A percentile compares a stretch with the other conserved stretches of the same genome.
Evolutionary conservation across 2,113 vertebrate genomes (phyloP).

Genomic region (Bathybates hornii): DNA sequence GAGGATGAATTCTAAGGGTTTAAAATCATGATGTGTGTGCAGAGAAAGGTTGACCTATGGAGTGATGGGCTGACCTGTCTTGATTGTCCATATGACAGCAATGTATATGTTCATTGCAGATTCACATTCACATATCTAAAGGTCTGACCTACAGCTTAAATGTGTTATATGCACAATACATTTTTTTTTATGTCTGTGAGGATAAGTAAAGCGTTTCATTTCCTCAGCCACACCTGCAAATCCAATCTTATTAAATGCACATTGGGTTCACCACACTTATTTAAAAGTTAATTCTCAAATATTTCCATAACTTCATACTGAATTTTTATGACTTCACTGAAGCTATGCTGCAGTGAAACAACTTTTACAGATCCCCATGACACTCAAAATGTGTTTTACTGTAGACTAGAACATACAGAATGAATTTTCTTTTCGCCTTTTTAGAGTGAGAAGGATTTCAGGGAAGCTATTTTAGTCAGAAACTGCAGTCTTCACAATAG

Average conservation of each 20-base stretch:
- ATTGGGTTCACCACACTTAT: neutral
- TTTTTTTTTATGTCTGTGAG: neutral
- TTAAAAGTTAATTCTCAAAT: neutral
- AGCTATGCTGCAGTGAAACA: neutral
- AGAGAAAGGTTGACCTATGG: neutral
- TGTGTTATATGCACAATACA: neutral
- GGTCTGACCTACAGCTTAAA: neutral
- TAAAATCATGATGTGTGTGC: neutral
- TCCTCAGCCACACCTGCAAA: neutral
- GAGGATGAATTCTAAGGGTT: neutral
- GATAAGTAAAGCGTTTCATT: neutral
- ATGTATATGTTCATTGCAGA: neutral
- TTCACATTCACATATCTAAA: neutral
- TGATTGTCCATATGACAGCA: neutral
- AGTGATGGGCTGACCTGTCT: neutral
- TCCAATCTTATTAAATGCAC: neutral
- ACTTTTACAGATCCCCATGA: neutral
- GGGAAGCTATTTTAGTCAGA: neutral
- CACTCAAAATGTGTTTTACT: slow-evolving; percentile 1
- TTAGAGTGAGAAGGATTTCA: neutral
- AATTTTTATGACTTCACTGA: slow-evolving; percentile 3
- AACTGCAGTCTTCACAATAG: neutral
- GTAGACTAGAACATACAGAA: neutral
- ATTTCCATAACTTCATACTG: neutral
- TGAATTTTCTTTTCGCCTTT: neutral